A percentile compares a stretch with the other conserved stretches of the same genome.
These are phyloP conservation scores for Pandion haliaetus DNA, from an alignment of 2,113 vertebrate genomes.

Conservation along the genomic window DNA sequence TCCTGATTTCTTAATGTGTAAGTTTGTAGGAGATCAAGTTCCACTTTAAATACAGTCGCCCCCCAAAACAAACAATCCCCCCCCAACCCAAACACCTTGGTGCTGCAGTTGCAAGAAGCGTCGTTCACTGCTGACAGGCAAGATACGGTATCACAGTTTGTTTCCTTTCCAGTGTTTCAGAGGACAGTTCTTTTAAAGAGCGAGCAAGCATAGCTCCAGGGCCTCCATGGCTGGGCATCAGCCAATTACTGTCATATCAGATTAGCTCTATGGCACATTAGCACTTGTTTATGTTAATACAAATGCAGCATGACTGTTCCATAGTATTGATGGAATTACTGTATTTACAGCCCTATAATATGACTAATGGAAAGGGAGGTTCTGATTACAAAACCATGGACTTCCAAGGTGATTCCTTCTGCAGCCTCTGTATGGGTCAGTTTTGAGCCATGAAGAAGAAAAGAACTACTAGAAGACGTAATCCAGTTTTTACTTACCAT, in stretches of 20 bases:
- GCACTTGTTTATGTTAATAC: constrained; percentile 17
- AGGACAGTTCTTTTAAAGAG: not conserved
- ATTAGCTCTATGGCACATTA: constrained; percentile 47
- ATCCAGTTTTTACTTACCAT: not conserved
- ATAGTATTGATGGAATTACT: constrained; percentile 47
- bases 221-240: not conserved
- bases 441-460: not conserved
- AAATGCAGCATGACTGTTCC: constrained; percentile 32
- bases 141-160: not conserved
- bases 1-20: not conserved
- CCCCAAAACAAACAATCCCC: not conserved
- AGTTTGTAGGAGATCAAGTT: not conserved
- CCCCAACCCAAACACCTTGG: not conserved
- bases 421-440: not conserved
- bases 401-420: not conserved
- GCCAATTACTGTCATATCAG: constrained; percentile 39
- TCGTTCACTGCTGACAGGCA: not conserved
- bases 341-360: constrained; percentile 16
- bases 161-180: not conserved
- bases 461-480: not conserved
- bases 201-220: not conserved
- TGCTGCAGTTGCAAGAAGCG: not conserved
- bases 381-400: constrained; percentile 9
- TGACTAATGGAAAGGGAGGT: constrained; percentile 23
- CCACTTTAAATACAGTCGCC: not conserved